These are phyloP conservation scores for Hippoglossus hippoglossus DNA, from an alignment of 2,797 vertebrate genomes.

Conservation along the genomic window DNA sequence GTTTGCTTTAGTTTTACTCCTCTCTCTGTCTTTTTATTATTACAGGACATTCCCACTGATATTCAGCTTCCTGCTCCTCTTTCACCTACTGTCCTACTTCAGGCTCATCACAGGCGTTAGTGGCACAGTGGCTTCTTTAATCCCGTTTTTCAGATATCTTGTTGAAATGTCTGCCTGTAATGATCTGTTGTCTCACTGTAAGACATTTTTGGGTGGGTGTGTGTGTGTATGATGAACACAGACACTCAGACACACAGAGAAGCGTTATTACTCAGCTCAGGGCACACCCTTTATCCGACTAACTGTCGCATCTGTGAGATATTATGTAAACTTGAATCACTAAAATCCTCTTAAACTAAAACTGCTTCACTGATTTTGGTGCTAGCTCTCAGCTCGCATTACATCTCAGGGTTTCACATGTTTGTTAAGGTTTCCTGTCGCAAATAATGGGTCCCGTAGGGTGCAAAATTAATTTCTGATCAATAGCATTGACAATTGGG, in stretches of 20 bases:
- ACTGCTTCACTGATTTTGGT: neutral
- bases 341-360: neutral
- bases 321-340: constrained; percentile 4
- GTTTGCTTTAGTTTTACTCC: neutral
- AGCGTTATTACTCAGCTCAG: neutral
- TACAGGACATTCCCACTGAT: neutral
- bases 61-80: neutral
- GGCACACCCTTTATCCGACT: constrained; percentile 3
- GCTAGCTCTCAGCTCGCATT: neutral
- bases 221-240: neutral
- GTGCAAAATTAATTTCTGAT: neutral
- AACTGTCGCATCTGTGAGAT: constrained; percentile 21
- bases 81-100: neutral
- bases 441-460: no score
- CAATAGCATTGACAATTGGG: neutral
- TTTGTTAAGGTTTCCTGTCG: neutral
- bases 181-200: neutral
- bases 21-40: neutral
- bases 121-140: constrained; percentile 7
- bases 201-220: neutral
- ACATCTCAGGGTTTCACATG: neutral
- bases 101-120: neutral
- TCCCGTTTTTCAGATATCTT: neutral
- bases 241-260: neutral
- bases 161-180: neutral